Base-by-base conservation (phyloP, 2,113 vertebrate species). In the Scomber japonicus region DNA sequence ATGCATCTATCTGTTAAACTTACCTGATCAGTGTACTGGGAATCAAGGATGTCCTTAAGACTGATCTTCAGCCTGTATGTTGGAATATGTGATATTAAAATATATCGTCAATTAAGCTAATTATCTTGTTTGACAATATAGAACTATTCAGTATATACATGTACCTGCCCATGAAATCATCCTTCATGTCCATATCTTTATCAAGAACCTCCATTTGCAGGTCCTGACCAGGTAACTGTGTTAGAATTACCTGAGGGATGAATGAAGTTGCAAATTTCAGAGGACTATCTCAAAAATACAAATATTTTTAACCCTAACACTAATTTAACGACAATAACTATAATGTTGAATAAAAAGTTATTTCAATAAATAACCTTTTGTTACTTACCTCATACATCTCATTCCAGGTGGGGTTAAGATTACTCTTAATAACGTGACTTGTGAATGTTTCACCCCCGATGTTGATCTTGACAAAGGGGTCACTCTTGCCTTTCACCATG, bases 131-230 rank as follows among this genome's bases (percentile, higher is more conserved):
- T 27, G 6, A 77, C 14, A 4, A 76, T 5, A 9, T 40, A 40
- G 35, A 40, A 40, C 8, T 40, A 40, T 30, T 1, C 15, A 30
- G 40, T 6, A 57, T 14, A 31, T 30, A 5, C 3, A 21, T 12
- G 10, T 63, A 98, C 97, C 97, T 95, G 84, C 97, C 97, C 94
- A 98, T 94, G 91, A 97, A 97, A 73, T 98, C 97, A 74, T 98
- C 97, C 83, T 96, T 95, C 91, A 95, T 95, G 79, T 97, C 96
- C 83, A 98, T 93, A 89, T 98, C 97, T 91, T 97, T 97, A 83
- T 98, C 97, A 78, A 96, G 96, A 66, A 98, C 78, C 27, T 97
- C 96, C 55, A 96, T 54, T 16, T 96, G 92, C 48, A 98, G 88
- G 17, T 97, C 97, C 87, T 98, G 97, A 62, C 96, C 97, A 30